A percentile compares a stretch with the other conserved stretches of the same genome.
These are phyloP conservation scores for Trissolcus japonicus DNA, from an alignment of 2,888 invertebrate genomes.

Conservation along the genomic window DNA sequence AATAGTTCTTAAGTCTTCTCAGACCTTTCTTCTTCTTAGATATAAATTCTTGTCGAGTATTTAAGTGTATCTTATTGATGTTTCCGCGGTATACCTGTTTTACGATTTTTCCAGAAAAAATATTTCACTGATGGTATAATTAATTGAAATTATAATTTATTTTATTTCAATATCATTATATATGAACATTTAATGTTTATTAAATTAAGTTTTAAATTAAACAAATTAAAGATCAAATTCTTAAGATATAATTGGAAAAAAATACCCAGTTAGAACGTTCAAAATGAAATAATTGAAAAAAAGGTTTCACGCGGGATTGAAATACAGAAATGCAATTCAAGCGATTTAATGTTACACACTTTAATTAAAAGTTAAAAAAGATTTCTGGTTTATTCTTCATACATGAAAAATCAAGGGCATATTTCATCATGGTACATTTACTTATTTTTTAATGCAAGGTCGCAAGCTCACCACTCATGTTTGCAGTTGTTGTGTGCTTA, in stretches of 20 bases:
- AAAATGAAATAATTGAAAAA: background rate
- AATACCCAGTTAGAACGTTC: background rate
- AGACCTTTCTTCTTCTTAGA: too few species aligned
- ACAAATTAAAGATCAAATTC: too few species aligned
- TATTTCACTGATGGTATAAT: too few species aligned
- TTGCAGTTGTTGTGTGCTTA: slow-evolving; percentile 24
- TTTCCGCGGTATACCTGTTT: too few species aligned
- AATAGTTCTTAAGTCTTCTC: too few species aligned
- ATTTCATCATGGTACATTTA: slow-evolving; percentile 2
- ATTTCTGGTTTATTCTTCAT: background rate
- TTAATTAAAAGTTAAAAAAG: background rate
- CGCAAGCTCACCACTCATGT: slow-evolving; percentile 28
- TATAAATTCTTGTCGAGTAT: too few species aligned
- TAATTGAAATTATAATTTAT: too few species aligned
- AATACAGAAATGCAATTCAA: background rate
- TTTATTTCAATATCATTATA: too few species aligned
- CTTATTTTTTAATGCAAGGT: slow-evolving; percentile 21
- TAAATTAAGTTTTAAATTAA: too few species aligned
- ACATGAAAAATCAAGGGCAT: background rate
- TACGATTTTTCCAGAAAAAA: too few species aligned
- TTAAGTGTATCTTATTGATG: too few species aligned
- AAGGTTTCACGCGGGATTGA: background rate
- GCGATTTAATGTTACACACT: background rate
- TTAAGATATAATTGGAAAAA: background rate
- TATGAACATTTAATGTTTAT: too few species aligned